Percentiles rank a stretch among this genome's conserved stretches.
Conservation (phyloP, 2,797 vertebrate species). For the Gastrophryne carolinensis region DNA sequence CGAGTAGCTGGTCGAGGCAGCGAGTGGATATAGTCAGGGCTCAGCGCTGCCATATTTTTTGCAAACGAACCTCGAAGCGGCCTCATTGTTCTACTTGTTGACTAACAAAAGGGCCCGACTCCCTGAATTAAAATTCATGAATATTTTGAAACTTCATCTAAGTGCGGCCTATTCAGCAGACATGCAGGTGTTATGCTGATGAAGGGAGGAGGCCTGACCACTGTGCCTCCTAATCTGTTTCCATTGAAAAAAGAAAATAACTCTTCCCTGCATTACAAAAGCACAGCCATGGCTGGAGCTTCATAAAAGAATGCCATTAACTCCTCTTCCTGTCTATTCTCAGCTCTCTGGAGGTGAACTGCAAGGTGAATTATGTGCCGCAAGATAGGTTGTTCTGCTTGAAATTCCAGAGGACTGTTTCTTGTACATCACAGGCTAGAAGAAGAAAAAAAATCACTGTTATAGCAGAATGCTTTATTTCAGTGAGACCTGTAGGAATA, state of each 20-base stretch:
- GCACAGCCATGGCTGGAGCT: slow-evolving; percentile 63
- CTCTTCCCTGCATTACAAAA: slow-evolving; percentile 64
- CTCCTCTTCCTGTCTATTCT: slow-evolving; percentile 59
- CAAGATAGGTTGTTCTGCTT: neutral
- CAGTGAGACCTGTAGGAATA: too few relatives aligned
- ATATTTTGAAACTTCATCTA: slow-evolving; percentile 60
- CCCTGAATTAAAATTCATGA: slow-evolving; percentile 62
- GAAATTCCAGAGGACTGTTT: neutral
- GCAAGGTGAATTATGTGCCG: slow-evolving; percentile 10
- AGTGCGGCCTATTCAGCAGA: slow-evolving; percentile 59
- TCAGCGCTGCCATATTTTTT: slow-evolving; percentile 33
- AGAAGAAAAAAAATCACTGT: too few relatives aligned
- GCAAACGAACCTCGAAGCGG: slow-evolving; percentile 45
- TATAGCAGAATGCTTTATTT: too few relatives aligned
- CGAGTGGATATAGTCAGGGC: neutral
- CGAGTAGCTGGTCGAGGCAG: neutral
- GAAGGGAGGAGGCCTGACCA: slow-evolving; percentile 60
- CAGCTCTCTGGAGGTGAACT: slow-evolving; percentile 22
- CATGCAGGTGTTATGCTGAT: slow-evolving; percentile 66
- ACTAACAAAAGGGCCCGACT: slow-evolving; percentile 42
- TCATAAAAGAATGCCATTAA: slow-evolving; percentile 59
- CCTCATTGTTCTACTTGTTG: slow-evolving; percentile 48
- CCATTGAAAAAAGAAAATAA: slow-evolving; percentile 59
- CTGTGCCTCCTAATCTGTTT: slow-evolving; percentile 56
- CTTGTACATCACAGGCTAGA: neutral